Base-by-base conservation (phyloP, 2,888 invertebrate genomes). In the Sinodicranocentrus sp. region DNA sequence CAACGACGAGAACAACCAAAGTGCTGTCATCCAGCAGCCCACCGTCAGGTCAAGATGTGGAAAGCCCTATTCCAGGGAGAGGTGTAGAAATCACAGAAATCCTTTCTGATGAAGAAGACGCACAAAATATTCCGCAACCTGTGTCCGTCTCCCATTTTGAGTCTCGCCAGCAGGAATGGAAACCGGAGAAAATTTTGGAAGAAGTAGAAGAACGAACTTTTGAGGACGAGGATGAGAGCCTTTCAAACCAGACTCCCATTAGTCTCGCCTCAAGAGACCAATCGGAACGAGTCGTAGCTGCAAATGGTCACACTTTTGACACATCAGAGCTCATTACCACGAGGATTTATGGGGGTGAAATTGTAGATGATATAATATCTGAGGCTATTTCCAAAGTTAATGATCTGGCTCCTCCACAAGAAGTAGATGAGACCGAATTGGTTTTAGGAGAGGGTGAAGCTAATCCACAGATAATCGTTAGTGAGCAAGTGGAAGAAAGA, bases 361-460 rank as follows among this genome's bases (percentile, higher is more conserved):
- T 86, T 59, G 87, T 88, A 2, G 88, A 88, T 67, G 87, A 88
- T 25, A 87, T 88, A 23, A 85, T 88, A 70, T 80, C 86, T 48
- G 80, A 87, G 44, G 88, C 88, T 15, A 59, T 88, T 48, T 85
- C 83, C 33, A 83, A 86, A 25, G 83, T 87, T 57, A 87, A 87
- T 76, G 82, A 83, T 68, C 63, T 72, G 19, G 59, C 59, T 25
- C 71, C 73, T 19, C 39, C 76, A 25, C 71, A 80, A n/a, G 67
- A 84, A 28, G 17, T 61, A n/a, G 54, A 54, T 63, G 72, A 57
- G 28, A 63, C 17, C 33, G 10, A n/a, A n/a, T n/a, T n/a, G n/a
- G n/a, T n/a, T n/a, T n/a, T n/a, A n/a, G n/a, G n/a, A 33, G 5
- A 33, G 65, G 75, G 44, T n/a, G 82, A 79, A 33, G 10, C n/a